Conservation (phyloP, 2,888 invertebrate species). For the Drosophila diplacantha region DNA sequence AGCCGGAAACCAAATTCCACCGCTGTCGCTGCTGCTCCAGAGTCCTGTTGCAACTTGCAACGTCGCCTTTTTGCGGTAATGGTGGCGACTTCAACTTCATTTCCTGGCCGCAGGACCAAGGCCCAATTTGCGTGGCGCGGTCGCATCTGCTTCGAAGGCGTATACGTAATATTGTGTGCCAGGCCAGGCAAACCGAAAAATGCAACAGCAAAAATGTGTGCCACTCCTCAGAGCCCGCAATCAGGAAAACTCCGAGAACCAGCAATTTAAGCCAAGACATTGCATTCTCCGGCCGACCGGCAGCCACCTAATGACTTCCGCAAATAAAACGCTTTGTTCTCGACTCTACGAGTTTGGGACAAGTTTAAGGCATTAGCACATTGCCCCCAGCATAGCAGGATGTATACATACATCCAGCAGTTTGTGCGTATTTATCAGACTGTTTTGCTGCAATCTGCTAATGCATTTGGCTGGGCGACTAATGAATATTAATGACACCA, state of each 20-base stretch:
- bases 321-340: slow-evolving; percentile 62
- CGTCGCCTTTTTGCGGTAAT: slow-evolving; percentile 55
- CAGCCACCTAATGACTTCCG: slow-evolving; percentile 68
- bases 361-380: slow-evolving; percentile 60
- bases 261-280: slow-evolving; percentile 34
- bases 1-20: slow-evolving; percentile 58
- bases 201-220: slow-evolving; percentile 12
- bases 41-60: slow-evolving; percentile 47
- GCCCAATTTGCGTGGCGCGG: slow-evolving; percentile 59
- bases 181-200: slow-evolving; percentile 11
- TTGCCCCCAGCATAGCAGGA: slow-evolving; percentile 13
- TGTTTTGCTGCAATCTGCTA: slow-evolving; percentile 56
- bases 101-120: slow-evolving; percentile 42
- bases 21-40: not conserved
- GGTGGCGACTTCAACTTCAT: slow-evolving; percentile 57
- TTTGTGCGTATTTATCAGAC: slow-evolving; percentile 59
- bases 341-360: slow-evolving; percentile 12
- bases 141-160: slow-evolving; percentile 56
- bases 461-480: slow-evolving; percentile 59
- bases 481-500: slow-evolving; percentile 65
- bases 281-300: slow-evolving; percentile 44
- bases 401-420: slow-evolving; percentile 17
- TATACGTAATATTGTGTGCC: slow-evolving; percentile 54
- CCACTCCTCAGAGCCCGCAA: slow-evolving; percentile 38
- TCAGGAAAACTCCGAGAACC: slow-evolving; percentile 19